phyloP scores from a whole-genome alignment of 1,140 invertebrate species.

The Zaprionus kolodkinae region DNA sequence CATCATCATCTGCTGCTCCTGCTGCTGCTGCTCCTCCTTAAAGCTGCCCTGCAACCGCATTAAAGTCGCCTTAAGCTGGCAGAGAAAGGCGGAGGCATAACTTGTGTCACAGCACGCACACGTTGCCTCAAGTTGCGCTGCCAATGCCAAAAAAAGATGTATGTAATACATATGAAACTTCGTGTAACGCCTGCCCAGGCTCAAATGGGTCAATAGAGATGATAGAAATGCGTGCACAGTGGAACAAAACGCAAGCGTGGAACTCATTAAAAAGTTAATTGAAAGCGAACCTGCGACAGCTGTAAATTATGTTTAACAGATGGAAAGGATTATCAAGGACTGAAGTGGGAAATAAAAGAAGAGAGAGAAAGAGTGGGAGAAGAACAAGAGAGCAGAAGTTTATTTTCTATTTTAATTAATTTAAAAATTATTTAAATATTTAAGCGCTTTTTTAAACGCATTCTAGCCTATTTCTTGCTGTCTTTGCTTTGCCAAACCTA shows the following conservation, averaged over 20 bases:
- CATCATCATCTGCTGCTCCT: too few species aligned
- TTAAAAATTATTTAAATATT: too few species aligned
- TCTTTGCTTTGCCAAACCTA: not conserved
- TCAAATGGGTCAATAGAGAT: conserved; percentile 12
- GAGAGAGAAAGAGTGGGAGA: not conserved
- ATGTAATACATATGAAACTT: conserved; percentile 3
- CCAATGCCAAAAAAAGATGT: conserved; percentile 7
- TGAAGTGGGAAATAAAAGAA: not conserved
- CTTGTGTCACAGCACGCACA: conserved; percentile 51
- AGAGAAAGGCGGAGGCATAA: conserved; percentile 15
- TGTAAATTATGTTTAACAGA: conserved; percentile 4
- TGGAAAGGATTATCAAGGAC: not conserved
- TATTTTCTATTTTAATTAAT: too few species aligned
- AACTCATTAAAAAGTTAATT: conserved; percentile 3
- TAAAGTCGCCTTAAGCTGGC: not conserved
- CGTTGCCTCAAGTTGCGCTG: conserved; percentile 18
- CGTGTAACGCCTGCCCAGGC: not conserved
- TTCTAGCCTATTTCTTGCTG: too few species aligned
- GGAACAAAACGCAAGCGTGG: not conserved
- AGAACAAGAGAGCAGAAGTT: not conserved
- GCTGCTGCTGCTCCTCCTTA: not conserved
- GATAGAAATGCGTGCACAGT: conserved; percentile 4
- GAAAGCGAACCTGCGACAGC: not conserved
- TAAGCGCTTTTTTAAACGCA: too few species aligned
- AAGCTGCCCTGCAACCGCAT: conserved; percentile 10